Evolutionary conservation across 1,140 invertebrate genomes (phyloP).

Genomic region (Ladona fulva): DNA sequence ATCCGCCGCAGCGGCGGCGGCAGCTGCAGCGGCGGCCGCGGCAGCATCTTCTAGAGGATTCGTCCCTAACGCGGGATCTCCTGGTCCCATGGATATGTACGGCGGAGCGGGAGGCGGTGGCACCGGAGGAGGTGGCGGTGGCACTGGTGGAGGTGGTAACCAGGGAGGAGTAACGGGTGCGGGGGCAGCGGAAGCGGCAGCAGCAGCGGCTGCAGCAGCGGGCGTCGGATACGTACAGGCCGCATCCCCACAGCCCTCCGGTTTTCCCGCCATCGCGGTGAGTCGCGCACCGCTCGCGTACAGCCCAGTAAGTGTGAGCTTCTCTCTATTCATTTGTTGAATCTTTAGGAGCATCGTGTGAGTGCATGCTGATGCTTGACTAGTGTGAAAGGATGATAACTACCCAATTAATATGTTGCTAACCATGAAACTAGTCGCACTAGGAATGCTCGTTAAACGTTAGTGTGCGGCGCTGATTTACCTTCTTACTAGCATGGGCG

Average conservation of each 20-base stretch:
- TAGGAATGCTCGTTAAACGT: too few species aligned
- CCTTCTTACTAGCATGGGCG: too few species aligned
- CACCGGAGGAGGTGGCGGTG: conserved; percentile 37
- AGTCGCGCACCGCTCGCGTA: conserved; percentile 81
- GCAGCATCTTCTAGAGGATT: conserved; percentile 63
- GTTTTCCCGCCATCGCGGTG: conserved; percentile 79
- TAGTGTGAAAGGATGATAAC: too few species aligned
- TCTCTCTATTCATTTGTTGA: neutral
- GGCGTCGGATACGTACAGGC: conserved; percentile 89
- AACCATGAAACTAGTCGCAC: too few species aligned
- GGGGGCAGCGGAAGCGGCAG: conserved; percentile 70
- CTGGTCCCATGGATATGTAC: conserved; percentile 68
- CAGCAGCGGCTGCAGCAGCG: conserved; percentile 71
- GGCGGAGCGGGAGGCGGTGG: neutral
- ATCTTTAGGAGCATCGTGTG: neutral
- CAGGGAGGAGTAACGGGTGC: conserved; percentile 51
- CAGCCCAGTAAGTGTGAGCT: conserved; percentile 63
- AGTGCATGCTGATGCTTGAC: too few species aligned
- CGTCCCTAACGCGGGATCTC: conserved; percentile 71
- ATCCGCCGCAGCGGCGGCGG: conserved; percentile 41
- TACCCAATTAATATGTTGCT: too few species aligned
- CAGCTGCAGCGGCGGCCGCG: conserved; percentile 54
- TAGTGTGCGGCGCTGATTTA: too few species aligned
- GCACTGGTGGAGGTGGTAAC: conserved; percentile 55
- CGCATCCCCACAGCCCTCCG: conserved; percentile 79